Evolutionary conservation across 2,888 invertebrate species (phyloP), one percentile per base, ranked within the genome.

Genomic region (Drosophila paracracens): DNA sequence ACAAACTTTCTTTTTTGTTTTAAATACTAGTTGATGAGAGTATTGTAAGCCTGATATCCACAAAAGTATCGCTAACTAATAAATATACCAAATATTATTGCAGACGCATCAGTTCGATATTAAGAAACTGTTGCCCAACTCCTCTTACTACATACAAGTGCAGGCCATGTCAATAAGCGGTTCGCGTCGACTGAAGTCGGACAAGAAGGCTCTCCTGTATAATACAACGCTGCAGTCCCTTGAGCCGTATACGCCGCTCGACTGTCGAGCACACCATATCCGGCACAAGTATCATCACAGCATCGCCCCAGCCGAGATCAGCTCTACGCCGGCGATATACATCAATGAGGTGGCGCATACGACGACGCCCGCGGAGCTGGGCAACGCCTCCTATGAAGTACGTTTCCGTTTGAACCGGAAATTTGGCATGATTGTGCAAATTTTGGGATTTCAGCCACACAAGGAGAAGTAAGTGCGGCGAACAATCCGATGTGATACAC

Each of bases 131-230:
- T 94, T 95, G 81, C 94, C 95, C 8, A 95, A 96, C 88, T 96
- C 96, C 0, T 94, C 95, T 92, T 97, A 97, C 91, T 96, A 96
- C 87, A 94, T 97, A 48, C 96, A 97, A 95, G 96, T 97, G 7
- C 96, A 96, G 93, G 96, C 96, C 7, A 94, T 96, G 73, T 95
- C 95, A 38, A 94, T 96, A 80, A 96, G 94, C 86, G 96, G 96
- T 2, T 94, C 94, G 57, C 94, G 95, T 16, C 95, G 95, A 78
- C 92, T 96, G 25, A 95, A 95, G 59, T 96, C 96, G 62, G 95
- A 95, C 53, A 96, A 96, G 84, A 95, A 95, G 2, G 95, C 95
- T 13, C 94, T 96, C 63, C 94, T 96, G 59, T 94, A 96, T 83
- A 96, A 97, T 90, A 96, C 96, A 2, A 96, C 96, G n/a, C 56